Evolutionary conservation across 2,888 invertebrate genomes (phyloP).

Genomic region (Nomada fucata): DNA sequence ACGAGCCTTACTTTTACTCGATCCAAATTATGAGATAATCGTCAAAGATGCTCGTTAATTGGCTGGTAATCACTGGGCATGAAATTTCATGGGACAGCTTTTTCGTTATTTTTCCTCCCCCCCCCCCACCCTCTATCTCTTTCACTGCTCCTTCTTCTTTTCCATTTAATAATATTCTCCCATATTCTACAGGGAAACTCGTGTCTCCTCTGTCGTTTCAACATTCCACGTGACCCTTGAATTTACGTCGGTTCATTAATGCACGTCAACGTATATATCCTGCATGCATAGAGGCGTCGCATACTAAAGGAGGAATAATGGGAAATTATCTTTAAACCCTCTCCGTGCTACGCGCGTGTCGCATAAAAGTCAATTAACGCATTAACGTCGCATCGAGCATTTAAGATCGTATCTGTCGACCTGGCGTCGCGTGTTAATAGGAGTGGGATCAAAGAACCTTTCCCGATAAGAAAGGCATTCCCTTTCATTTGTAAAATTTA

Average conservation of each 20-base stretch:
- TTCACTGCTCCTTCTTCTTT: not conserved
- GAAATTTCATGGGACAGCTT: constrained; percentile 12
- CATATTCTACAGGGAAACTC: not conserved
- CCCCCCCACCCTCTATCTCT: not conserved
- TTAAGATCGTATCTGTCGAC: not conserved
- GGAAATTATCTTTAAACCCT: constrained; percentile 38
- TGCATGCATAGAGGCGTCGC: constrained; percentile 7
- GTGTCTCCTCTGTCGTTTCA: constrained; percentile 1
- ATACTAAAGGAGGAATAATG: constrained; percentile 31
- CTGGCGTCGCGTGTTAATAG: not conserved
- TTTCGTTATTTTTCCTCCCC: not conserved
- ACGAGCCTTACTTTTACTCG: constrained; percentile 26
- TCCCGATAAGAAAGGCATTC: not conserved
- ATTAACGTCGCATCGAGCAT: constrained; percentile 21
- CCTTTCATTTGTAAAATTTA: not conserved
- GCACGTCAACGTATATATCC: constrained; percentile 11
- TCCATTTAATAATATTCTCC: constrained; percentile 5
- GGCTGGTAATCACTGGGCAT: constrained; percentile 30
- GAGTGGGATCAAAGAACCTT: not conserved
- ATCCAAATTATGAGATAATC: constrained; percentile 44
- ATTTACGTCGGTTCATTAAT: constrained; percentile 48
- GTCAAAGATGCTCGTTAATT: constrained; percentile 37
- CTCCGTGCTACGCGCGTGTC: constrained; percentile 1
- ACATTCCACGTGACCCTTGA: constrained; percentile 23
- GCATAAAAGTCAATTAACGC: constrained; percentile 39